These are phyloP conservation scores for Pterocles burchelli DNA, from an alignment of 2,113 vertebrate species.

Conservation along the genomic window DNA sequence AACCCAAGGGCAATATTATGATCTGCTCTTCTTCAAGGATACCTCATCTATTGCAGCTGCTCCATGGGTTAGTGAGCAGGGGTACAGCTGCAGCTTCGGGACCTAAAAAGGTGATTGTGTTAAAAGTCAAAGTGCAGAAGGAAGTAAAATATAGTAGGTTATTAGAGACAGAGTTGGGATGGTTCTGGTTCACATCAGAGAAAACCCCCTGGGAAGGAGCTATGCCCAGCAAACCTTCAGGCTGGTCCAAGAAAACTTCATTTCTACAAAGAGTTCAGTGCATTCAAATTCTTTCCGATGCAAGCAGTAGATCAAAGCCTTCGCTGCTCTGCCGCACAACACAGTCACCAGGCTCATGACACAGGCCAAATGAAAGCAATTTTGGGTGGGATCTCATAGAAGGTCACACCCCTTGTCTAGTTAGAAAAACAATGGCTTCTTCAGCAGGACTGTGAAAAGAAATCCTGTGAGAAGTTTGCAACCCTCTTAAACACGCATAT, in stretches of 20 bases:
- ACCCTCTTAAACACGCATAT: rapidly evolving
- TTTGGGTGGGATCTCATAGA: not conserved
- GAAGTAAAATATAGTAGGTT: constrained; percentile 6
- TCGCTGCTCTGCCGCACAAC: not conserved
- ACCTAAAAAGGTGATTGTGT: constrained; percentile 16
- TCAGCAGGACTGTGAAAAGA: not conserved
- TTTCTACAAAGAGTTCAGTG: constrained; percentile 32
- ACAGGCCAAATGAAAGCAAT: constrained; percentile 8
- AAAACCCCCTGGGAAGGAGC: constrained; percentile 17
- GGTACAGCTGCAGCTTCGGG: not conserved
- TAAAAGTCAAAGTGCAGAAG: constrained; percentile 22
- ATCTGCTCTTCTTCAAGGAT: not conserved
- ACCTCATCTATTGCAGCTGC: not conserved
- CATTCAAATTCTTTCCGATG: constrained; percentile 56
- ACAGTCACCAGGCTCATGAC: not conserved
- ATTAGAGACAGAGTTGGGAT: constrained; percentile 5
- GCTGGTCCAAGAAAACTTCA: constrained; percentile 55
- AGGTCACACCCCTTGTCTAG: not conserved
- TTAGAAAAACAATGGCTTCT: not conserved
- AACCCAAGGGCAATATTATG: not conserved
- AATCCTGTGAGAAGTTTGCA: not conserved
- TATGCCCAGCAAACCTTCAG: constrained; percentile 42
- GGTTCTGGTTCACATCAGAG: constrained; percentile 59
- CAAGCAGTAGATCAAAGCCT: constrained; percentile 48
- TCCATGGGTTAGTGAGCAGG: not conserved